These are phyloP conservation scores for Bedellia somnulentella DNA, from an alignment of 2,888 invertebrate species.

Conservation along the genomic window DNA sequence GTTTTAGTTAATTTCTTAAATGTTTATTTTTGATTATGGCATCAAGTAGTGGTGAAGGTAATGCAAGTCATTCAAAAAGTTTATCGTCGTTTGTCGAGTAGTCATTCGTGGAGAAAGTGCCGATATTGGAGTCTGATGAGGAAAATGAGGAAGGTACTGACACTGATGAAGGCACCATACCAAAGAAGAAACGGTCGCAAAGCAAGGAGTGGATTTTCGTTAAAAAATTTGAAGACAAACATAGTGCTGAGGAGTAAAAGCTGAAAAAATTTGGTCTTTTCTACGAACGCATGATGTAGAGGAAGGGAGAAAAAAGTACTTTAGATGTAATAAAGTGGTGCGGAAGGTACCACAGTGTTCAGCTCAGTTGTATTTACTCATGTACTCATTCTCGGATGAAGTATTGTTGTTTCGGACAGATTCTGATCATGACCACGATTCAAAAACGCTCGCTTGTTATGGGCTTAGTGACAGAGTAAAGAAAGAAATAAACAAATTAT, in stretches of 20 bases:
- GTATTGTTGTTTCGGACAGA: no score
- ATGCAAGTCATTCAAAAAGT: conserved; percentile 11
- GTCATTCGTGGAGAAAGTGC: conserved; percentile 10
- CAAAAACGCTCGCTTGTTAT: no score
- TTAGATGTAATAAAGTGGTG: conserved; percentile 12
- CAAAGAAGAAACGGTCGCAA: conserved; percentile 10
- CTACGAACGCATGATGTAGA: conserved; percentile 7
- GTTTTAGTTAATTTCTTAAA: conserved; percentile 8
- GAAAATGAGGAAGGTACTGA: conserved; percentile 8
- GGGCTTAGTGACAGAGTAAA: conserved; percentile 1
- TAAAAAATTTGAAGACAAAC: conserved; percentile 10
- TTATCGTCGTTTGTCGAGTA: conserved; percentile 9
- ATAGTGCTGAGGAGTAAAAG: conserved; percentile 7
- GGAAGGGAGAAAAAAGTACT: conserved; percentile 10
- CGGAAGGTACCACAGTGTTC: no score
- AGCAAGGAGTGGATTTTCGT: conserved; percentile 10
- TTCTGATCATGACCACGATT: no score
- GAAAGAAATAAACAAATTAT: no score
- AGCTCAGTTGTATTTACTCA: no score
- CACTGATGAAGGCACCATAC: conserved; percentile 7
- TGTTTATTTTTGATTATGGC: conserved; percentile 11
- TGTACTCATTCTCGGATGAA: no score
- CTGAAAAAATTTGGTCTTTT: conserved; percentile 10
- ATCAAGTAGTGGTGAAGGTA: conserved; percentile 11
- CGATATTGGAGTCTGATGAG: conserved; percentile 10